Conservation (phyloP, 1,140 invertebrate species). For the Brachionus plicatilis region DNA sequence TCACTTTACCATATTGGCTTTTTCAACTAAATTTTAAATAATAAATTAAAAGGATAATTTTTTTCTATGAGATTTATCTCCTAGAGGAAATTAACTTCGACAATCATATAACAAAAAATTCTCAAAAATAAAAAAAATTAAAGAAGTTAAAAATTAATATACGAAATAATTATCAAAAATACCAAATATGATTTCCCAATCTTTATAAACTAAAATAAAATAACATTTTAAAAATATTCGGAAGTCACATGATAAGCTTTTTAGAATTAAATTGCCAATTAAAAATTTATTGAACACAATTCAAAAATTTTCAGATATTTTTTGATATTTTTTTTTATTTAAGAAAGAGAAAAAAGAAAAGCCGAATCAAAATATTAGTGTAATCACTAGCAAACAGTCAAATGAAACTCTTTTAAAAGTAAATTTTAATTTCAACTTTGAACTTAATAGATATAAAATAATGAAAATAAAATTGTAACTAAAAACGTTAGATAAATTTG, state of each 20-base stretch:
- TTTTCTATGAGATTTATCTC: too few species aligned
- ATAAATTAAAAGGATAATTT: too few species aligned
- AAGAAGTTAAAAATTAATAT: too few species aligned
- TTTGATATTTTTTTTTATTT: not conserved
- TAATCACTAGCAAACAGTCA: slow-evolving; percentile 6
- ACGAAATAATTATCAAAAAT: too few species aligned
- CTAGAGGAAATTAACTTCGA: too few species aligned
- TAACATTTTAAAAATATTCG: not conserved
- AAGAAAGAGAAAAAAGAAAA: slow-evolving; percentile 25
- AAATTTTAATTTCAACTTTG: not conserved
- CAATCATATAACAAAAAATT: too few species aligned
- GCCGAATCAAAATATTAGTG: not conserved
- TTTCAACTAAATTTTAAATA: too few species aligned
- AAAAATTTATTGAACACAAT: not conserved
- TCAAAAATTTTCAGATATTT: not conserved
- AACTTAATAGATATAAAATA: not conserved
- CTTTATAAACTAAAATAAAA: not conserved
- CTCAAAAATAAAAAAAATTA: too few species aligned
- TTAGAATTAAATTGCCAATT: not conserved
- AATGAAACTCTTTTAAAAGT: slow-evolving; percentile 32
- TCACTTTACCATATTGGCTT: too few species aligned
- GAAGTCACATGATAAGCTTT: not conserved
- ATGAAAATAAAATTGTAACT: not conserved
- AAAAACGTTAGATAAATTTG: not conserved
- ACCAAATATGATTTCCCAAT: too few species aligned